Evolutionary conservation across 2,113 vertebrate genomes (phyloP).

Genomic region (Hydrochoerus hydrochaeris): DNA sequence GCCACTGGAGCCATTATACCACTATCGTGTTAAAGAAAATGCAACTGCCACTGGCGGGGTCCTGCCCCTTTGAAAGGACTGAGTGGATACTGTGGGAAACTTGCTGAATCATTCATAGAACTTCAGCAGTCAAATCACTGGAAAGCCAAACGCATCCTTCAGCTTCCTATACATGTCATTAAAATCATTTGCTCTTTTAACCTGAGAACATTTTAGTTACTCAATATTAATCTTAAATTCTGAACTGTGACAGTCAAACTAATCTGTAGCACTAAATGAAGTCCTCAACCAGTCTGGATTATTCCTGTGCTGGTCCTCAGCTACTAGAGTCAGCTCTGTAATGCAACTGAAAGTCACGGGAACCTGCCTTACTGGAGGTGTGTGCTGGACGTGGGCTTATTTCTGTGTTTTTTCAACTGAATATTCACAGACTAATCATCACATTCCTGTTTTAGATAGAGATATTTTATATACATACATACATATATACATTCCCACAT

Average conservation of each 20-base stretch:
- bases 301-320: neutral
- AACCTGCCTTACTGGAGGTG: neutral
- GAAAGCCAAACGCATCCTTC: conserved; percentile 34
- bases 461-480: neutral
- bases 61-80: conserved; percentile 1
- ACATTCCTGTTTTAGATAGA: neutral
- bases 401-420: neutral
- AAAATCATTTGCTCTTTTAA: conserved; percentile 20
- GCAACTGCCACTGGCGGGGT: neutral
- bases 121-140: conserved; percentile 37
- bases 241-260: conserved; percentile 40
- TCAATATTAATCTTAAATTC: conserved; percentile 49
- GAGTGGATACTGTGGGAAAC: neutral
- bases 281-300: neutral
- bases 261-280: conserved; percentile 13
- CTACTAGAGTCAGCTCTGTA: neutral
- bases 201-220: conserved; percentile 43
- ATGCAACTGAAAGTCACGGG: neutral
- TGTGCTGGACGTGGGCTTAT: neutral
- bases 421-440: neutral
- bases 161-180: conserved; percentile 37
- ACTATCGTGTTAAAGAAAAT: neutral
- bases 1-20: neutral
- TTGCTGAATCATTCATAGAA: conserved; percentile 59
- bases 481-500: neutral